Evolutionary conservation across 1,140 invertebrate species (phyloP).

Genomic region (Ceratosolen fusciceps): DNA sequence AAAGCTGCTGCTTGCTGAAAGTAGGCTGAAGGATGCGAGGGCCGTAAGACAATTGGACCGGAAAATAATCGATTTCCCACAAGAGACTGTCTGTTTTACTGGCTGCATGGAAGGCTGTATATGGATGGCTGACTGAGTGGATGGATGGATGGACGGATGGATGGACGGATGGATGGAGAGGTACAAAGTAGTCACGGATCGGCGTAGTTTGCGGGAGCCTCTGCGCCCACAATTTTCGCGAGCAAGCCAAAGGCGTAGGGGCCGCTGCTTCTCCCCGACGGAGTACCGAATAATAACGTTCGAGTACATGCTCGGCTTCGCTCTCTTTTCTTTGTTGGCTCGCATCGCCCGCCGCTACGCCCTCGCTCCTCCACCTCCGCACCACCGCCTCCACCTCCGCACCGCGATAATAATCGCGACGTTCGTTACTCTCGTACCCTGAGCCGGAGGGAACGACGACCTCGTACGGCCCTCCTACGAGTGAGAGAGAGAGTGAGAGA

Average conservation of each 20-base stretch:
- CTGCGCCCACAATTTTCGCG: constrained; percentile 36
- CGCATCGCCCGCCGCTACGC: constrained; percentile 14
- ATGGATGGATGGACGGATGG: too few relatives aligned
- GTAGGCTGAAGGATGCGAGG: too few relatives aligned
- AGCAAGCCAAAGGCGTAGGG: constrained; percentile 47
- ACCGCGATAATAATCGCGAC: constrained; percentile 37
- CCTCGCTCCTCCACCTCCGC: constrained; percentile 34
- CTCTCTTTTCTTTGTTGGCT: constrained; percentile 7
- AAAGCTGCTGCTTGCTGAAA: too few relatives aligned
- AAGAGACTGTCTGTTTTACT: too few relatives aligned
- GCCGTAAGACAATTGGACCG: neutral
- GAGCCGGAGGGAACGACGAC: neutral
- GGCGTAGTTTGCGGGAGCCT: neutral
- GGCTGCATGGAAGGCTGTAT: too few relatives aligned
- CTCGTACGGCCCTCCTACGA: neutral
- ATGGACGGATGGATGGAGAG: too few relatives aligned
- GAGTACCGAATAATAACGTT: constrained; percentile 22
- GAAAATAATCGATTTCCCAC: constrained; percentile 23
- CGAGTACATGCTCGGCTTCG: constrained; percentile 23
- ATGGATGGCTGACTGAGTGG: too few relatives aligned
- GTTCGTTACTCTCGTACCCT: constrained; percentile 42
- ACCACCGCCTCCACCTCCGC: constrained; percentile 5
- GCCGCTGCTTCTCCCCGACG: too few relatives aligned
- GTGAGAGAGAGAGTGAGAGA: too few relatives aligned
- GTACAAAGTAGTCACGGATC: neutral